A percentile compares a stretch with the other conserved stretches of the same genome.
These are phyloP conservation scores for Lucilia sericata DNA, from an alignment of 1,140 invertebrate genomes.

Conservation along the genomic window DNA sequence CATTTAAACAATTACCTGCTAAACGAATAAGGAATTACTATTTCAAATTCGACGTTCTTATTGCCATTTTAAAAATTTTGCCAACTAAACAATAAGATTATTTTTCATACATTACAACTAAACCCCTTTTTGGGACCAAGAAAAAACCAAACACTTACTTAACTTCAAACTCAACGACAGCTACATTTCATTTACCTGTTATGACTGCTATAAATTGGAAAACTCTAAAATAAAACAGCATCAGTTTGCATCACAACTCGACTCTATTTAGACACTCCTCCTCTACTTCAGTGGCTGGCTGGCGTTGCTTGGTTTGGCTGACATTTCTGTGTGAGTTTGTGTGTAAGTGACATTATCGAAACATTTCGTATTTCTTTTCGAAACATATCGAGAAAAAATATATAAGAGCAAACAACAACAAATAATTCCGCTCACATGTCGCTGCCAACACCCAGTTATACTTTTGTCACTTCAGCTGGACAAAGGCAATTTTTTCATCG, in stretches of 20 bases:
- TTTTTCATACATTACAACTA: too few relatives aligned
- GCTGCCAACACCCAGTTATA: slow-evolving; percentile 33
- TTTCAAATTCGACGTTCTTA: too few relatives aligned
- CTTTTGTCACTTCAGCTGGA: slow-evolving; percentile 35
- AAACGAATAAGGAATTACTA: too few relatives aligned
- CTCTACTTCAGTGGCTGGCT: too few relatives aligned
- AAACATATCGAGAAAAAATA: neutral
- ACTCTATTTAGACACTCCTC: too few relatives aligned
- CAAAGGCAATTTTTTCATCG: slow-evolving; percentile 40
- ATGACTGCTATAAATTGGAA: neutral
- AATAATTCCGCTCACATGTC: neutral
- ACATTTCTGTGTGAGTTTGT: too few relatives aligned
- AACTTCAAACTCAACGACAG: neutral
- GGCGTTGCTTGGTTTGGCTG: neutral
- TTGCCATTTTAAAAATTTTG: too few relatives aligned
- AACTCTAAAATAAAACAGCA: neutral
- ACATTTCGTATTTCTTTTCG: neutral
- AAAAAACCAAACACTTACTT: too few relatives aligned
- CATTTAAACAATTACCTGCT: too few relatives aligned
- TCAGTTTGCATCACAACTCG: neutral
- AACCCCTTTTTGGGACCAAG: too few relatives aligned
- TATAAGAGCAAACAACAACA: neutral
- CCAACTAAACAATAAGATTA: too few relatives aligned
- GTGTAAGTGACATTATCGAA: slow-evolving; percentile 21
- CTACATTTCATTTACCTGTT: neutral